These are phyloP conservation scores for Parasteatoda lunata DNA, from an alignment of 2,888 invertebrate genomes.

Conservation along the genomic window DNA sequence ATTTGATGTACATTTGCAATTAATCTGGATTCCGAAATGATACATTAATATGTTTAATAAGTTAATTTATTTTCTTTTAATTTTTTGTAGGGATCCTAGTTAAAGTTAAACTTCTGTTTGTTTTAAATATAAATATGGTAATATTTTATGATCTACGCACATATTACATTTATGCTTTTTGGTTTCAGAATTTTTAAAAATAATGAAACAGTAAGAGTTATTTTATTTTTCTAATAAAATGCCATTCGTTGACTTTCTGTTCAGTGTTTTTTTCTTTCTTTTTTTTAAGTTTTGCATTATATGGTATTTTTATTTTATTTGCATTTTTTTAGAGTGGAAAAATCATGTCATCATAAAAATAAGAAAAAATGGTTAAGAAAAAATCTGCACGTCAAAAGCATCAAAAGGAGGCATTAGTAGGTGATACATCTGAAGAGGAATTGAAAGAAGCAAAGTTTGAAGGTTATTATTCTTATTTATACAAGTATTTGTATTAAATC, in stretches of 20 bases:
- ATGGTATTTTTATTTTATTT: not conserved
- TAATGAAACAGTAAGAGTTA: no score
- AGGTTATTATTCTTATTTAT: slow-evolving; percentile 12
- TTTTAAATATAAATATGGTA: no score
- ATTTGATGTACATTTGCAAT: no score
- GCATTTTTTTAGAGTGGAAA: not conserved
- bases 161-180: no score
- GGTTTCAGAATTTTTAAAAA: no score
- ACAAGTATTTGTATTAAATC: no score
- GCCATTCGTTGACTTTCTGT: not conserved
- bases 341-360: not conserved
- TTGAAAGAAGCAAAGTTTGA: slow-evolving; percentile 20
- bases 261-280: not conserved
- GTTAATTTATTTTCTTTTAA: no score
- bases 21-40: no score
- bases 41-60: no score
- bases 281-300: not conserved
- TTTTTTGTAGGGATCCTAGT: no score
- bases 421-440: slow-evolving; percentile 51
- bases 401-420: slow-evolving; percentile 45
- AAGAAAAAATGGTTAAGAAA: slow-evolving; percentile 51
- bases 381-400: slow-evolving; percentile 46
- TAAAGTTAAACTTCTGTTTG: no score
- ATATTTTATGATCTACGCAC: no score
- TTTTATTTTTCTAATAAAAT: not conserved